Evolutionary conservation across 2,113 vertebrate species (phyloP).

Genomic region (Myocastor coypus): DNA sequence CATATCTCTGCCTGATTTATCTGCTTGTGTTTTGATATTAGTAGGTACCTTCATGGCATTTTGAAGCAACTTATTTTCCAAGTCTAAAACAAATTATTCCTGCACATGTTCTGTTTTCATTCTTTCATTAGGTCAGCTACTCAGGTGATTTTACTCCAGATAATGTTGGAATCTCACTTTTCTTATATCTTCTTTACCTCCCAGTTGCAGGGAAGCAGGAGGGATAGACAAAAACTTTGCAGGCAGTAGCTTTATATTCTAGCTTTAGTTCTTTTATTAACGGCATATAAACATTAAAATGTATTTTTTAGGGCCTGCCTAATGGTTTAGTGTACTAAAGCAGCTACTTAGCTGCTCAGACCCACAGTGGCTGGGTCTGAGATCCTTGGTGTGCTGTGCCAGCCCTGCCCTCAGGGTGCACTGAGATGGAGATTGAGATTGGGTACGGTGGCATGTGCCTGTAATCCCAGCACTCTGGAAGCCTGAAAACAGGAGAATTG

Average conservation of each 20-base stretch:
- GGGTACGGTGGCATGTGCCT: no score
- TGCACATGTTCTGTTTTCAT: neutral
- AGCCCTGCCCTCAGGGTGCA: no score
- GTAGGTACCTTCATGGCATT: neutral
- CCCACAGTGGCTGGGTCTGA: no score
- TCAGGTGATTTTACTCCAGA: neutral
- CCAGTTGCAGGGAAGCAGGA: neutral
- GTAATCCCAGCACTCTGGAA: no score
- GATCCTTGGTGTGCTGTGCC: no score
- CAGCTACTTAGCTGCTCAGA: no score
- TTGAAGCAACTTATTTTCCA: neutral
- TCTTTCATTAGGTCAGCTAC: neutral
- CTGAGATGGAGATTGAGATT: no score
- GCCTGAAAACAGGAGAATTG: no score
- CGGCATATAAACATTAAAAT: neutral
- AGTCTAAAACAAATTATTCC: neutral
- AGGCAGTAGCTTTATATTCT: neutral
- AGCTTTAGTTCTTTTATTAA: neutral
- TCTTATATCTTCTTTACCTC: neutral
- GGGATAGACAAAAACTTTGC: neutral
- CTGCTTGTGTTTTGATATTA: neutral
- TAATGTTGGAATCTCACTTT: neutral
- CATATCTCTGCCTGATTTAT: conserved; percentile 26
- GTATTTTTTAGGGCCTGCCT: no score
- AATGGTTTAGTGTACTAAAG: no score